phyloP scores from a whole-genome alignment of 2,888 invertebrate species.

The Netelia fuscicornis region DNA sequence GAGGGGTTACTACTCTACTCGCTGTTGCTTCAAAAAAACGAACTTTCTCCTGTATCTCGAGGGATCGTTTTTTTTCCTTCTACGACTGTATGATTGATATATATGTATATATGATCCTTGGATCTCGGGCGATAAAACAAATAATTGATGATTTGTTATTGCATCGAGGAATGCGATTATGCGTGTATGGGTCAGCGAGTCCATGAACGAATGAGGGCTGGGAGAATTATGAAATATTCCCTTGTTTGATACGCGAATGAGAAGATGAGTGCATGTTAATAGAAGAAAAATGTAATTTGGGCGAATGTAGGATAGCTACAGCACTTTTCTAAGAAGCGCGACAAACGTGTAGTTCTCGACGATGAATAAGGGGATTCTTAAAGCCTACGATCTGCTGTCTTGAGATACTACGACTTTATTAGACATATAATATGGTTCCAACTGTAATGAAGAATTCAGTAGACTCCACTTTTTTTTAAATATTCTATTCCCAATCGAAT shows the following conservation, averaged over 20 bases:
- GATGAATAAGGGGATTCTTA: background rate
- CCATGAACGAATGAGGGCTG: background rate
- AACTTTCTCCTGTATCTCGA: constrained; percentile 14
- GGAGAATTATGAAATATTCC: background rate
- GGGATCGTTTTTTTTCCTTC: constrained; percentile 35
- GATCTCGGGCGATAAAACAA: constrained; percentile 22
- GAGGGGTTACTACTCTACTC: background rate
- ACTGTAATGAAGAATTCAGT: constrained; percentile 1
- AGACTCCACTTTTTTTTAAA: constrained; percentile 5
- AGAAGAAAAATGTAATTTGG: constrained; percentile 19
- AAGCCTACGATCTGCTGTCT: constrained; percentile 13
- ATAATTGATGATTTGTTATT: constrained; percentile 41
- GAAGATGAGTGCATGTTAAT: constrained; percentile 14
- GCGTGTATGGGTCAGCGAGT: constrained; percentile 4
- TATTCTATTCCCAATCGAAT: constrained; percentile 18
- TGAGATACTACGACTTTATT: constrained; percentile 17
- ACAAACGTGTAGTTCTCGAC: constrained; percentile 8
- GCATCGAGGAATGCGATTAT: constrained; percentile 40
- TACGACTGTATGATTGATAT: constrained; percentile 1
- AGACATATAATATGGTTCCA: constrained; percentile 20
- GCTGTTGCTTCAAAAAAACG: constrained; percentile 10
- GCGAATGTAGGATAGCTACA: constrained; percentile 9
- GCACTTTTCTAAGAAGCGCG: background rate
- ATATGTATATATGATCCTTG: constrained; percentile 4
- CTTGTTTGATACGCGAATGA: constrained; percentile 4